Evolutionary conservation across 2,888 invertebrate genomes (phyloP).

Genomic region (Parapristionchus giblindavisi): DNA sequence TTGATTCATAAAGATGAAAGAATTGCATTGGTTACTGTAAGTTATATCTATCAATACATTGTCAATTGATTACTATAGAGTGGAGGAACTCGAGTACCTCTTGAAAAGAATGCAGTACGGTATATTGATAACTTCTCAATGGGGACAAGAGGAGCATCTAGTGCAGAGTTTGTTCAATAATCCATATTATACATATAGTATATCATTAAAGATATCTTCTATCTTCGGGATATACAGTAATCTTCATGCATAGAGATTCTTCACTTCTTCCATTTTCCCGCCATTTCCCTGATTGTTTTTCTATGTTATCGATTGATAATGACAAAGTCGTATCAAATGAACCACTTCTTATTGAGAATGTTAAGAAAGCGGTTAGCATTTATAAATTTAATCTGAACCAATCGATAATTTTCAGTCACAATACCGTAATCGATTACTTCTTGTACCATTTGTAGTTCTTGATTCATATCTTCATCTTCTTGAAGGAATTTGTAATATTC

Average conservation of each 20-base stretch:
- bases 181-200: not conserved
- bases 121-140: slow-evolving; percentile 99
- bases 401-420: not conserved
- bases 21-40: slow-evolving; percentile 55
- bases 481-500: slow-evolving; percentile 41
- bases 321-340: slow-evolving; percentile 41
- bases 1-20: slow-evolving; percentile 31
- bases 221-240: slow-evolving; percentile 82
- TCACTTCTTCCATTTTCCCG: slow-evolving; percentile 90
- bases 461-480: slow-evolving; percentile 60
- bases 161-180: slow-evolving; percentile 79
- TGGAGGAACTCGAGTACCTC: slow-evolving; percentile 93
- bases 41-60: not conserved
- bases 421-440: slow-evolving; percentile 40
- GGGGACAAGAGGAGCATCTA: slow-evolving; percentile 91
- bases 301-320: slow-evolving; percentile 45
- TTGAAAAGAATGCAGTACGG: slow-evolving; percentile 95
- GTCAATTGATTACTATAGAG: slow-evolving; percentile 73
- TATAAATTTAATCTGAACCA: not conserved
- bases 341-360: not conserved
- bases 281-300: slow-evolving; percentile 76
- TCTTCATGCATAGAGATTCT: slow-evolving; percentile 90
- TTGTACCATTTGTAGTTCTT: slow-evolving; percentile 59
- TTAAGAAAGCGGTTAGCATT: slow-evolving; percentile 20
- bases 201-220: slow-evolving; percentile 76